phyloP scores from a whole-genome alignment of 2,888 invertebrate genomes.

The Drosophila nr. fundita region DNA sequence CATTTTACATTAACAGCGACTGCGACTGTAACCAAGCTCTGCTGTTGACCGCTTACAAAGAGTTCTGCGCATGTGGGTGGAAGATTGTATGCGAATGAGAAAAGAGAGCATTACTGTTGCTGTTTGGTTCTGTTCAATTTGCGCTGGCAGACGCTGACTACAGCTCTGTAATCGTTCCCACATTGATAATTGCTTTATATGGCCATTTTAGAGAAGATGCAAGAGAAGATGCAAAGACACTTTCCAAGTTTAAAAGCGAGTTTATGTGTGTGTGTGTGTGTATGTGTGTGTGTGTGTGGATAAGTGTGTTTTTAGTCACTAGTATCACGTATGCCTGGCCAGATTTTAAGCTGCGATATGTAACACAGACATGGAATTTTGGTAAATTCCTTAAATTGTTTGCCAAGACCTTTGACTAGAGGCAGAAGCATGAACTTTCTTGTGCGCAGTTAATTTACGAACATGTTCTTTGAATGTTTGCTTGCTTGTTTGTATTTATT shows the following conservation, averaged over 20 bases:
- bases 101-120: slow-evolving; percentile 6
- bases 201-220: slow-evolving; percentile 28
- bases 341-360: slow-evolving; percentile 55
- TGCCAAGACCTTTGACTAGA: slow-evolving; percentile 55
- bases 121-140: slow-evolving; percentile 7
- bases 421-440: slow-evolving; percentile 49
- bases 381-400: slow-evolving; percentile 58
- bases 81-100: neutral
- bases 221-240: slow-evolving; percentile 26
- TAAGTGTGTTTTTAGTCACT: slow-evolving; percentile 1
- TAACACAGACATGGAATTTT: slow-evolving; percentile 41
- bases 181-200: slow-evolving; percentile 43
- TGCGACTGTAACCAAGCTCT: slow-evolving; percentile 3
- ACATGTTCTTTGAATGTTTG: slow-evolving; percentile 45
- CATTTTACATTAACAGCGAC: slow-evolving; percentile 16
- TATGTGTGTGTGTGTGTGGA: slow-evolving; percentile 12
- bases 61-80: slow-evolving; percentile 7
- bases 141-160: neutral
- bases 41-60: slow-evolving; percentile 2
- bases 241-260: slow-evolving; percentile 10
- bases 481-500: slow-evolving; percentile 50
- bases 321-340: slow-evolving; percentile 34
- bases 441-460: slow-evolving; percentile 51
- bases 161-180: slow-evolving; percentile 13
- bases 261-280: slow-evolving; percentile 5